A percentile compares a stretch with the other conserved stretches of the same genome.
phyloP scores from a whole-genome alignment of 2,888 invertebrate species.

The Epirrhoe alternata region DNA sequence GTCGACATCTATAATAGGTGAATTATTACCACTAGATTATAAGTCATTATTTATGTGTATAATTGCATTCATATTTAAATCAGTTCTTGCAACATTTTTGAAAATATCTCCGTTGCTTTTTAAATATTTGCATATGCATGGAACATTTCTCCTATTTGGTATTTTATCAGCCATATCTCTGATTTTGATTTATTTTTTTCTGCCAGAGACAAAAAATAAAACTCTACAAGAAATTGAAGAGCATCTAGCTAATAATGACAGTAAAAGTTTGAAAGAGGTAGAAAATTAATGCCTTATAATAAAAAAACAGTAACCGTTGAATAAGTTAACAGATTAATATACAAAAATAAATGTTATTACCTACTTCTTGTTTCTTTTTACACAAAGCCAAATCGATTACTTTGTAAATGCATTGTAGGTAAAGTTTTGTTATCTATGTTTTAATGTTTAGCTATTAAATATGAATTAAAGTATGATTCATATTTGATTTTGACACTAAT shows the following conservation, averaged over 20 bases:
- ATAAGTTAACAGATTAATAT: background rate
- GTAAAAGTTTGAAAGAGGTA: slow-evolving; percentile 11
- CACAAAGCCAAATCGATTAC: too few species aligned
- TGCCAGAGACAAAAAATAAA: slow-evolving; percentile 61
- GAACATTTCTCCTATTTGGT: slow-evolving; percentile 50
- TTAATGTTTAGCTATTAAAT: too few species aligned
- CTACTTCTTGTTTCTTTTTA: background rate
- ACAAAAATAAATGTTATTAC: background rate
- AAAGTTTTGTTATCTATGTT: too few species aligned
- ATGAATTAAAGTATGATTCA: too few species aligned
- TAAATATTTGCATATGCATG: slow-evolving; percentile 47
- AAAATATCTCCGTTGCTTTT: slow-evolving; percentile 52
- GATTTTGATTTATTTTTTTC: slow-evolving; percentile 47
- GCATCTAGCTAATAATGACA: slow-evolving; percentile 30
- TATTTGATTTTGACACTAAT: too few species aligned
- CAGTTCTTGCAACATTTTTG: slow-evolving; percentile 33
- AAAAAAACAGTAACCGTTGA: background rate
- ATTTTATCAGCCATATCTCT: slow-evolving; percentile 37
- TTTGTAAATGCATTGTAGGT: too few species aligned
- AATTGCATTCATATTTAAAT: slow-evolving; percentile 30
- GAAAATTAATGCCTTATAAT: slow-evolving; percentile 15
- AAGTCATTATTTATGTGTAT: slow-evolving; percentile 44
- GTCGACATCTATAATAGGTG: slow-evolving; percentile 47
- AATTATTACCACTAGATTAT: slow-evolving; percentile 50
- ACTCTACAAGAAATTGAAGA: slow-evolving; percentile 55